Conservation (phyloP, 2,888 invertebrate genomes). For the Boloria selene region DNA sequence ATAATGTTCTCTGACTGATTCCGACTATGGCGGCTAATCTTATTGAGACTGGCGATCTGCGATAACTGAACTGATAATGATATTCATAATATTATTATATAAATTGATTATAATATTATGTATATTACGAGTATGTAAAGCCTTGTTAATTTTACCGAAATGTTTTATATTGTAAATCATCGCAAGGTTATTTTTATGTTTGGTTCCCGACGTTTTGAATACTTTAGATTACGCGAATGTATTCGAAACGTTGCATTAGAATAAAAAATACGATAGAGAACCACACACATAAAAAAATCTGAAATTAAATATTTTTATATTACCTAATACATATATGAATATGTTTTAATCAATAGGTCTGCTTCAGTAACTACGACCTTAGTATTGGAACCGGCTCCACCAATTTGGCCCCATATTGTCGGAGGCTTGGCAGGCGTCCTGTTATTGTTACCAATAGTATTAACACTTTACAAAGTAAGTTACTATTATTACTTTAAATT, state of each 20-base stretch:
- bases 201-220: neutral
- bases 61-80: too few relatives aligned
- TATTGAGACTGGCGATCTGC: too few relatives aligned
- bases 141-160: neutral
- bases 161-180: neutral
- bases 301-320: too few relatives aligned
- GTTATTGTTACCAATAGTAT: constrained; percentile 56
- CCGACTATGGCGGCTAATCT: too few relatives aligned
- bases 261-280: too few relatives aligned
- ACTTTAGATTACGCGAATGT: neutral
- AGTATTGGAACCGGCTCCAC: constrained; percentile 55
- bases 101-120: neutral
- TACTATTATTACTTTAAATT: neutral
- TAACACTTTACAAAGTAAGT: constrained; percentile 62
- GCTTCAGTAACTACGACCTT: constrained; percentile 51
- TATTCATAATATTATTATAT: too few relatives aligned
- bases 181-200: neutral
- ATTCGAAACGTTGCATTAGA: too few relatives aligned
- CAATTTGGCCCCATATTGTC: constrained; percentile 63
- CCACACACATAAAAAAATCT: too few relatives aligned
- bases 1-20: too few relatives aligned
- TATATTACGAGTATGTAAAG: neutral
- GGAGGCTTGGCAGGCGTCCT: constrained; percentile 57
- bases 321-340: neutral
- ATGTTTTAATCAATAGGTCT: constrained; percentile 41